Base-by-base conservation (phyloP, 1,140 invertebrate genomes). In the Cyclargus thomasi region DNA sequence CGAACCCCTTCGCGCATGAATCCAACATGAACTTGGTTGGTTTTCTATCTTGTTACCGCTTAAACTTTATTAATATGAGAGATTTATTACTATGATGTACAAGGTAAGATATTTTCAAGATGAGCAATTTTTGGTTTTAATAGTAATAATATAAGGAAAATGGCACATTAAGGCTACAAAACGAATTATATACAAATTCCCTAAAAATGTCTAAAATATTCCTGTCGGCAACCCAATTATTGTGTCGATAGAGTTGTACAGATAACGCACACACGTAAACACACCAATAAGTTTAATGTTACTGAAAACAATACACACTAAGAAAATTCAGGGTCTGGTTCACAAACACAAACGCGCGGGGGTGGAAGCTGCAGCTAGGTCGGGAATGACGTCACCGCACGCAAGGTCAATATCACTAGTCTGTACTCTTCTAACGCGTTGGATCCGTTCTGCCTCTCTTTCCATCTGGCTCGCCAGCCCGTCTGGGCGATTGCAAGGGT, bases 401-500 rank as follows among this genome's bases (percentile, higher is more conserved):
- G 75, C 85, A 89, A 89, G 86, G 85, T 89, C 86, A 89, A 89
- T 89, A 89, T 77, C 86, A 88, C 83, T 71, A 63, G 65, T 66
- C 67, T 62, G 67, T 63, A 53, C 66, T 68, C 57, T 67, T 76
- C 73, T 71, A 67, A 64, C 72, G n/a, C 68, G 62, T 65, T 17
- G 10, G 7, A 36, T 62, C 64, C 20, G 53, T 71, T 23, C 22
- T 62, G 63, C 70, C 55, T 86, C 79, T 71, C 76, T 36, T 23
- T 86, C 74, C 22, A 35, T 67, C 70, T 73, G 80, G 79, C 82
- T 83, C 78, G 80, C 70, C 83, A 70, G 71, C 73, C 74, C 70
- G 84, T 86, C 81, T 88, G 80, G 77, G 76, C 76, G 69, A 69
- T 70, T 86, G 83, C 83, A 85, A 64, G 78, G 65, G 53, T 22